phyloP scores from a whole-genome alignment of 64 coral and sea anemone genomes.

The Stichodactyla mertensii region DNA sequence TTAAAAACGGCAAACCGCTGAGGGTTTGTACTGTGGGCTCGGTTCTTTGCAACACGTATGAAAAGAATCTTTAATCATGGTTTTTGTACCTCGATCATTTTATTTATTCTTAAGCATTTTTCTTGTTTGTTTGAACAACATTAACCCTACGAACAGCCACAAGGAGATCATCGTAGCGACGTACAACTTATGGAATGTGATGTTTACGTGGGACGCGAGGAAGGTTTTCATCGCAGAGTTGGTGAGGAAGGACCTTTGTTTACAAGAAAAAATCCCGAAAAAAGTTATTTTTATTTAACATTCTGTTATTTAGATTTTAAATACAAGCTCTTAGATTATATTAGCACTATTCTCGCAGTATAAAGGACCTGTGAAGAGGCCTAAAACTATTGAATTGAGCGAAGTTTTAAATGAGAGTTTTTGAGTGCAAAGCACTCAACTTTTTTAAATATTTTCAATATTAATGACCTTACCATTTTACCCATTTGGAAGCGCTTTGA shows the following conservation, averaged over 20 bases:
- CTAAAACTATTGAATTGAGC: neutral
- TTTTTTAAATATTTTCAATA: no score
- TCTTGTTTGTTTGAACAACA: neutral
- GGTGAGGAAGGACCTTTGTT: constrained; percentile 28
- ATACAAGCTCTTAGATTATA: neutral
- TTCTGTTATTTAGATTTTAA: neutral
- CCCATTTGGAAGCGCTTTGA: no score
- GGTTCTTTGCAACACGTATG: neutral
- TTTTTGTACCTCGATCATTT: neutral
- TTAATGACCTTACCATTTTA: no score
- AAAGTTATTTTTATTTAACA: neutral
- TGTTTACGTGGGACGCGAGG: constrained; percentile 96
- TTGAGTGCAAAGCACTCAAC: neutral
- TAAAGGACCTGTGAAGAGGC: neutral
- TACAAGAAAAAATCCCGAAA: neutral
- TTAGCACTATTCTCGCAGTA: neutral
- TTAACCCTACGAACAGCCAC: constrained; percentile 5
- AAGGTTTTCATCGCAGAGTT: constrained; percentile 88
- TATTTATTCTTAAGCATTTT: constrained; percentile 18
- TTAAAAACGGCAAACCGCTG: no score
- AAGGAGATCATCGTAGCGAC: constrained; percentile 64
- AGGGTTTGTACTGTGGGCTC: neutral
- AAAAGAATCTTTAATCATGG: neutral
- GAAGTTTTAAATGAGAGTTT: neutral
- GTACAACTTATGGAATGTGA: constrained; percentile 99